Conservation (phyloP, 2,797 vertebrate species). For the Clarias pachynema region DNA sequence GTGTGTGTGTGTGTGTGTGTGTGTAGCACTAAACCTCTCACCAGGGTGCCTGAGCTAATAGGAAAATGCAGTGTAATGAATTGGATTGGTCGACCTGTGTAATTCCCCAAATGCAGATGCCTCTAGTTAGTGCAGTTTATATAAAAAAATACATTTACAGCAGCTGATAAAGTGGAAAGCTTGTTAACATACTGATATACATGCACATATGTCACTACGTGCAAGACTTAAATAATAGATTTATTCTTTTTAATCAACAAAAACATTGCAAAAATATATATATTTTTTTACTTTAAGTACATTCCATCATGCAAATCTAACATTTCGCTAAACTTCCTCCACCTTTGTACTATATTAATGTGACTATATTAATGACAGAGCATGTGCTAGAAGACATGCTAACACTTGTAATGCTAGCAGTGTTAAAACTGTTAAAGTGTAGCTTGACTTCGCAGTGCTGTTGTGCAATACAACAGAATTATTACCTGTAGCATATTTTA, state of each 20-base stretch:
- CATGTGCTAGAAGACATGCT: neutral
- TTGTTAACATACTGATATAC: neutral
- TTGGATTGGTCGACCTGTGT: constrained; percentile 3
- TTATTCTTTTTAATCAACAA: neutral
- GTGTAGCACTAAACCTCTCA: constrained; percentile 19
- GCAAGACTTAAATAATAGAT: neutral
- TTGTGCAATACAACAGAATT: neutral
- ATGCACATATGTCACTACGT: neutral
- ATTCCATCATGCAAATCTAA: neutral
- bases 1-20: constrained; percentile 31
- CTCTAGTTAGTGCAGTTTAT: constrained; percentile 1
- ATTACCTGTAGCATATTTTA: neutral
- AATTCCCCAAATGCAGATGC: neutral
- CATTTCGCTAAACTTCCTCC: neutral
- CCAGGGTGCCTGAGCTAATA: constrained; percentile 10
- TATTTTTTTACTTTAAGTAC: neutral
- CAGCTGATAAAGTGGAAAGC: neutral
- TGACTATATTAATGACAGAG: neutral
- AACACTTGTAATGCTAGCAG: neutral
- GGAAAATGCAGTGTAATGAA: constrained; percentile 9
- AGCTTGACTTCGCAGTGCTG: neutral
- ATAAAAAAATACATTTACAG: neutral
- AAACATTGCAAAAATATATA: neutral
- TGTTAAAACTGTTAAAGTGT: neutral
- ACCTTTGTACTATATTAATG: too few species aligned